Base-by-base conservation (phyloP, 2,888 invertebrate genomes). In the Drosophila pegasa region DNA sequence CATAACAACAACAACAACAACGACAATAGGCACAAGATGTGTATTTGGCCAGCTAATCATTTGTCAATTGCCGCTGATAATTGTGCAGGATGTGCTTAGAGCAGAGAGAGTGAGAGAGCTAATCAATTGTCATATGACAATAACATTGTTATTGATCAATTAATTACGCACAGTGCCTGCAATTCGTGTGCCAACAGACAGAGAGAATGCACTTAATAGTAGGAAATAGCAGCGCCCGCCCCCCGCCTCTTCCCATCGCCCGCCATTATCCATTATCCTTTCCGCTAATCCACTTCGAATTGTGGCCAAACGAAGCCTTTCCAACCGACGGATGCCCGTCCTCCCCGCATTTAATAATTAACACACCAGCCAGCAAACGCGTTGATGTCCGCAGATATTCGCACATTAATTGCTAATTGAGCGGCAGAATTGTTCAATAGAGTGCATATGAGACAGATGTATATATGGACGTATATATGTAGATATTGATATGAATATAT, bases 331-430 rank as follows among this genome's bases (percentile, higher is more conserved):
- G 80, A 83, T 78, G 71, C 67, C 60, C 14, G 22, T 12, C 1
- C 18, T 5, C 18, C 2, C 43, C 10, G 67, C 67, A 66, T 66
- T 78, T 66, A 71, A 75, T 83, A 75, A 83, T 86, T 83, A 73
- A 86, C 74, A 74, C 80, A 25, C 29, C 50, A 64, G 29, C 31
- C 14, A 33, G 18, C 48, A 35, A 72, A 60, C 66, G 78, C 66
- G 67, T 65, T 68, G 69, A 80, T 59, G 52, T 48, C 63, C 74
- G 50, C 72, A 67, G 62, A 75, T 63, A 70, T 69, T 71, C 63
- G 63, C 84, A 64, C 77, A 79, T 66, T 61, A 63, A 75, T 58
- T 64, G 71, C 35, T 62, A 78, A 78, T 75, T 67, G 66, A 16
- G 29, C 31, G 14, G 37, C 37, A 18, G 27, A 27, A 27, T 52